Evolutionary conservation across 2,888 invertebrate species (phyloP).

Genomic region (Trissoscelio sp.): DNA sequence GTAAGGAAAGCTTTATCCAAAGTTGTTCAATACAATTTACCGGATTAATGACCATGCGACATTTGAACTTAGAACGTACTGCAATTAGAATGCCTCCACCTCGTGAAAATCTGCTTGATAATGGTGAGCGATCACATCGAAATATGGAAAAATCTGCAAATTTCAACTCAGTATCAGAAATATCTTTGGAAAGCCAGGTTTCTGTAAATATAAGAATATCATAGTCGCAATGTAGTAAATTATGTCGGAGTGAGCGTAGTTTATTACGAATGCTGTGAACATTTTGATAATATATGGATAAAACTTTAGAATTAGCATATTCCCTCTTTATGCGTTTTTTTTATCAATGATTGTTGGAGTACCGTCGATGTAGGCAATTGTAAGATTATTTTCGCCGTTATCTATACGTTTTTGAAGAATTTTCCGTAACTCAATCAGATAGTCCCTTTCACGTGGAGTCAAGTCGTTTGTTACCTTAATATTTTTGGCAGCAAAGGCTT

Average conservation of each 20-base stretch:
- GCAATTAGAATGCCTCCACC: constrained; percentile 9
- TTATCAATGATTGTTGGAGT: not conserved
- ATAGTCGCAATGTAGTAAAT: not conserved
- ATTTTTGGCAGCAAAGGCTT: not conserved
- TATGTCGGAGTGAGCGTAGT: not conserved
- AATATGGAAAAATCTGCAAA: not conserved
- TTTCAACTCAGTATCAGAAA: not conserved
- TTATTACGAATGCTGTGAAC: not conserved
- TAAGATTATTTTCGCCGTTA: not conserved
- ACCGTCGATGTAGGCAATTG: not conserved
- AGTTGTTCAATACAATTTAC: not conserved
- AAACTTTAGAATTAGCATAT: not conserved
- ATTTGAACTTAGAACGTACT: not conserved
- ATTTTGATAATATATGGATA: not conserved
- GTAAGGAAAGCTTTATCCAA: not conserved
- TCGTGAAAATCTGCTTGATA: not conserved
- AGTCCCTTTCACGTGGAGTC: not conserved
- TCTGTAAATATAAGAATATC: not conserved
- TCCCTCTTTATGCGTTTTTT: constrained; percentile 2
- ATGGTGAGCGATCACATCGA: not conserved
- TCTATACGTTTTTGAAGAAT: not conserved
- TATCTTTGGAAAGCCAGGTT: not conserved
- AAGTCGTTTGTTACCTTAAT: constrained; percentile 5
- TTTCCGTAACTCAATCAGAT: not conserved
- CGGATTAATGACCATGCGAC: not conserved